These are phyloP conservation scores for Octonoba sinensis DNA, from an alignment of 2,888 invertebrate genomes.

Conservation along the genomic window DNA sequence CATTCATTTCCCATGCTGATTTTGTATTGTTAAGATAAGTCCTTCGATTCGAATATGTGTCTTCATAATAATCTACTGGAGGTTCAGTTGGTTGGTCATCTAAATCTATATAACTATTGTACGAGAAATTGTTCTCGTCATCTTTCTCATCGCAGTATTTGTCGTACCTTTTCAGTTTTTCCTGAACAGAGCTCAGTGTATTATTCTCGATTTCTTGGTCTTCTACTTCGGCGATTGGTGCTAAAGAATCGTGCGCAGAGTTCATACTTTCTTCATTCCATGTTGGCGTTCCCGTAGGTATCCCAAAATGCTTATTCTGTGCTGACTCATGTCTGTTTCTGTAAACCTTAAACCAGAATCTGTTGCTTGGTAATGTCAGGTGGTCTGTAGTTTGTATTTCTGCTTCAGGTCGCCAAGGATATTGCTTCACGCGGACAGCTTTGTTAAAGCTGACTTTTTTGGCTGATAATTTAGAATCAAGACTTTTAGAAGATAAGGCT, in stretches of 20 bases:
- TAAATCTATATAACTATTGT: neutral
- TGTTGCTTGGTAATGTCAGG: constrained; percentile 39
- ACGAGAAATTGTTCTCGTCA: neutral
- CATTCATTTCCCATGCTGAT: constrained; percentile 5
- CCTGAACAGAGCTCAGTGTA: too few species aligned
- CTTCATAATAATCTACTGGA: constrained; percentile 46
- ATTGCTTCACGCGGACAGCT: constrained; percentile 63
- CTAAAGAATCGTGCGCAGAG: constrained; percentile 25
- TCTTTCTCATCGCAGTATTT: constrained; percentile 62
- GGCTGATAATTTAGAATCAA: constrained; percentile 37
- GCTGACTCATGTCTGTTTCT: constrained; percentile 33
- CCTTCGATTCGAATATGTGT: constrained; percentile 12
- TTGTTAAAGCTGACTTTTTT: constrained; percentile 65
- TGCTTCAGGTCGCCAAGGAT: constrained; percentile 45
- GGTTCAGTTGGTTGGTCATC: constrained; percentile 38
- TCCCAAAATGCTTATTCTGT: neutral
- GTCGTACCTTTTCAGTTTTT: neutral
- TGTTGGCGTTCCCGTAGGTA: neutral
- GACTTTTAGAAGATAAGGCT: constrained; percentile 33
- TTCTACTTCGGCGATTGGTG: constrained; percentile 50
- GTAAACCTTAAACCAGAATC: constrained; percentile 62
- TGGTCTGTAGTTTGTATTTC: constrained; percentile 14
- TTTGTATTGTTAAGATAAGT: neutral
- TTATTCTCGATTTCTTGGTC: constrained; percentile 24
- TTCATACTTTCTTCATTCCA: constrained; percentile 36